Base-by-base conservation (phyloP, 2,888 invertebrate genomes). In the Tachina fera region DNA sequence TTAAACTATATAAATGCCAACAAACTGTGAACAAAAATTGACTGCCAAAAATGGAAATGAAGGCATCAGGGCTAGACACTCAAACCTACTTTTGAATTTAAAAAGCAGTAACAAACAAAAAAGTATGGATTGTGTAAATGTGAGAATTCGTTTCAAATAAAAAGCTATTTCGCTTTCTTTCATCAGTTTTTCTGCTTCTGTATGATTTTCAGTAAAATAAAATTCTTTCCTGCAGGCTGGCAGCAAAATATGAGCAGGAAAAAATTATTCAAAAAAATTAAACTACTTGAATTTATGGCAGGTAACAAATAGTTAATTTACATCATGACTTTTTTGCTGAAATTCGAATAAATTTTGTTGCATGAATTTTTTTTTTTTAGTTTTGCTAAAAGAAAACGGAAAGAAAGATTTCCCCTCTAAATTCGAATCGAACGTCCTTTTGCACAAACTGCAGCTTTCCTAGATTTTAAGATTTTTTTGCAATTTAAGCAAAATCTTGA, bases 11-110 rank as follows among this genome's bases (percentile, higher is more conserved):
- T 31, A 47, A 22, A 31, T 49, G 16, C 9, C 60, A 39, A 45
- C 14, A 56, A 41, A 68, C 77, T 58, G 22, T 8, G 16, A 47
- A 80, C 22, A 67, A 43, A 72, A 47, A n/a, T 47, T 80, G 41
- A 56, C 56, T 65, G 56, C 47, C 72, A 72, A 80, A 80, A 65
- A 72, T 61, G 49, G 49, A 65, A 80, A 72, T 72, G 65, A 65
- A 80, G 65, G 56, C 72, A 72, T 80, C 14, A 72, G 43, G 10
- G 49, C 11, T 16, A 70, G 10, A 60, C 49, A 14, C 3, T 16
- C 51, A n/a, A 68, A 49, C 19, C 39, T 10, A 16, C 39, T 19
- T 45, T 45, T 51, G 61, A n/a, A 6, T 68, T 47, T 3, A 31
- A 16, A 22, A 51, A n/a, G 11, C 51, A 51, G 39, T n/a, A 5